These are phyloP conservation scores for Tetragonula clypearis DNA, from an alignment of 1,140 invertebrate species.

Conservation along the genomic window DNA sequence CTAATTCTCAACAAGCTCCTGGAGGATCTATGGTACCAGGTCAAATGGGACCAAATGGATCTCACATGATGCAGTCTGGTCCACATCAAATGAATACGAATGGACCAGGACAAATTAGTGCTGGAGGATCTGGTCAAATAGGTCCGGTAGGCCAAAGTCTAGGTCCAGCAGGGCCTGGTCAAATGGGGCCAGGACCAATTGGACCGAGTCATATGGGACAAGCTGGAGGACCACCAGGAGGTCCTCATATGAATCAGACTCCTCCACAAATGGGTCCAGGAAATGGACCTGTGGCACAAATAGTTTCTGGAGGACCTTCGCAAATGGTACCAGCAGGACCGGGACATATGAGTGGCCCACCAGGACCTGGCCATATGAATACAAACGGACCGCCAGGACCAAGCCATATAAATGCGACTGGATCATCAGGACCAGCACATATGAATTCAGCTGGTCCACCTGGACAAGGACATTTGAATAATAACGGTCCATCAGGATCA, in stretches of 20 bases:
- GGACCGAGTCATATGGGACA: slow-evolving; percentile 18
- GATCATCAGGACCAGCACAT: slow-evolving; percentile 61
- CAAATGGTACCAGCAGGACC: slow-evolving; percentile 48
- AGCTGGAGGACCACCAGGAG: slow-evolving; percentile 57
- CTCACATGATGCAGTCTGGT: slow-evolving; percentile 71
- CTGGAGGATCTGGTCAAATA: slow-evolving; percentile 67
- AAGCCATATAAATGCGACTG: slow-evolving; percentile 67
- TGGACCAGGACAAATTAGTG: slow-evolving; percentile 64
- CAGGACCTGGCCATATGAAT: slow-evolving; percentile 66
- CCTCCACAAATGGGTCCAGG: slow-evolving; percentile 64
- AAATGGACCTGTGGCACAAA: slow-evolving; percentile 62
- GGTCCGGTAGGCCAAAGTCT: slow-evolving; percentile 41
- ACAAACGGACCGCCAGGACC: slow-evolving; percentile 58
- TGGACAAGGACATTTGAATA: slow-evolving; percentile 64
- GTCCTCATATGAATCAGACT: slow-evolving; percentile 67
- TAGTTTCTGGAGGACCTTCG: slow-evolving; percentile 61
- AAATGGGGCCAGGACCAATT: slow-evolving; percentile 64
- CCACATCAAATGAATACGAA: slow-evolving; percentile 69
- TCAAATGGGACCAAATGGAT: slow-evolving; percentile 73
- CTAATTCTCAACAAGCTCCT: slow-evolving; percentile 60
- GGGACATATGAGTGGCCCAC: slow-evolving; percentile 68
- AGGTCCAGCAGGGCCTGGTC: slow-evolving; percentile 47
- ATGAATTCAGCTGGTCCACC: slow-evolving; percentile 65
- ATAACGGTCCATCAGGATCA: slow-evolving; percentile 50
- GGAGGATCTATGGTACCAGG: slow-evolving; percentile 65